Base-by-base conservation (phyloP, 2,797 vertebrate genomes). In the Hipposideros larvatus region DNA sequence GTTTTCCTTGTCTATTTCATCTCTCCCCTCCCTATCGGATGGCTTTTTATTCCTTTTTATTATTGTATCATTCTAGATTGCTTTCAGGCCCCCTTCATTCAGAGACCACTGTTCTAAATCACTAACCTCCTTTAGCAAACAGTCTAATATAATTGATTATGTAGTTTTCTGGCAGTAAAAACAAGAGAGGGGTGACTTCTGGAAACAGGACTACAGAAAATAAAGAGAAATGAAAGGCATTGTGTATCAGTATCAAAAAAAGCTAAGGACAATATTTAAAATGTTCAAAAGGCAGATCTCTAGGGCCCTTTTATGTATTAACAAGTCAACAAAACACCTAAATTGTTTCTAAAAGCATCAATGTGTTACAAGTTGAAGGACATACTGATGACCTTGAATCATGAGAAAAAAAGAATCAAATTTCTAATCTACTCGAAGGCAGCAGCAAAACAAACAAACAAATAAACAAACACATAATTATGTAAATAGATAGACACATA, bases 251-350 rank as follows among this genome's bases (percentile, higher is more conserved):
- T 84, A 57, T 57, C 34, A 66, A 7, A 70, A 41, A 88, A 90
- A 92, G 1, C 31, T 82, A 11, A 28, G 19, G 88, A 65, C 16
- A 84, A 43, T 31, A 70, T 59, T 86, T 79, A 87, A 93, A 94
- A 51, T 53, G 26, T 71, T 84, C 4, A 83, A 59, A 63, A 57
- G 0, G 16, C 21, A 65, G 28, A 18, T 79, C 9, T 85, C 41
- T 71, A 15, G 28, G 13, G 31, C 4, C 9, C 5, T 89, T 83
- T 55, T 53, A 11, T 34, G 3, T 78, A 53, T 68, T 77, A 63
- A 87, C 16, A 73, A 84, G 37, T 28, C 87, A 85, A 95, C 31
- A 51, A 91, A 94, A 89, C 9, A 91, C 26, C 18, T 91, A 21
- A 34, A 18, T n/a, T 59, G 10, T 83, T 75, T 95, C 43, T 43